A percentile compares a stretch with the other conserved stretches of the same genome.
Conservation (phyloP, 1,140 invertebrate species). For the Polyergus mexicanus region DNA sequence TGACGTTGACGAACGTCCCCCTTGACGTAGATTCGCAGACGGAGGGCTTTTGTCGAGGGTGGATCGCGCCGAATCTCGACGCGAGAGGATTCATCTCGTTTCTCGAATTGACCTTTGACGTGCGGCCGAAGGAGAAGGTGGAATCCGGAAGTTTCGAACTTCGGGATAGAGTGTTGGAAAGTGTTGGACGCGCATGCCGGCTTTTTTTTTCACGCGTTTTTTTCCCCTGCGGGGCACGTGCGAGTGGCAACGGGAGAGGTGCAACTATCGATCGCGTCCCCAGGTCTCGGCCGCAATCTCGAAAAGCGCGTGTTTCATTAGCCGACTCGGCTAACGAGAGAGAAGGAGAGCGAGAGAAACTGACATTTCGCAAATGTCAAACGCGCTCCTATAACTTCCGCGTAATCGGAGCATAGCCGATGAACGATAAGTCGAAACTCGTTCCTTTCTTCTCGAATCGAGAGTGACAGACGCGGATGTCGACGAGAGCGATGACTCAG, state of each 20-base stretch:
- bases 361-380: conserved; percentile 79
- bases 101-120: neutral
- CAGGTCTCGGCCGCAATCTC: conserved; percentile 44
- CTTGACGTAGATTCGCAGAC: neutral
- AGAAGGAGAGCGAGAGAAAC: neutral
- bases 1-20: conserved; percentile 26
- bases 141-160: neutral
- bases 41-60: neutral
- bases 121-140: neutral
- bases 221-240: conserved; percentile 18
- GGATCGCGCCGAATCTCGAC: neutral
- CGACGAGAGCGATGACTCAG: conserved; percentile 21
- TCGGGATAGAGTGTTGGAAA: neutral
- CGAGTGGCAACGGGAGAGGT: conserved; percentile 34
- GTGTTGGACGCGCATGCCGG: neutral
- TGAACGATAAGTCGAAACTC: conserved; percentile 60
- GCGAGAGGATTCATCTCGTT: neutral
- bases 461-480: conserved; percentile 27
- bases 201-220: neutral
- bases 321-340: neutral
- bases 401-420: conserved; percentile 62
- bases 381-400: conserved; percentile 30
- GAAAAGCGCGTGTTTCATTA: conserved; percentile 57
- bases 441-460: neutral
- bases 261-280: conserved; percentile 52